Evolutionary conservation across 2,113 vertebrate genomes (phyloP), one percentile per base, ranked within the genome.

Genomic region (Henicopernis longicauda): DNA sequence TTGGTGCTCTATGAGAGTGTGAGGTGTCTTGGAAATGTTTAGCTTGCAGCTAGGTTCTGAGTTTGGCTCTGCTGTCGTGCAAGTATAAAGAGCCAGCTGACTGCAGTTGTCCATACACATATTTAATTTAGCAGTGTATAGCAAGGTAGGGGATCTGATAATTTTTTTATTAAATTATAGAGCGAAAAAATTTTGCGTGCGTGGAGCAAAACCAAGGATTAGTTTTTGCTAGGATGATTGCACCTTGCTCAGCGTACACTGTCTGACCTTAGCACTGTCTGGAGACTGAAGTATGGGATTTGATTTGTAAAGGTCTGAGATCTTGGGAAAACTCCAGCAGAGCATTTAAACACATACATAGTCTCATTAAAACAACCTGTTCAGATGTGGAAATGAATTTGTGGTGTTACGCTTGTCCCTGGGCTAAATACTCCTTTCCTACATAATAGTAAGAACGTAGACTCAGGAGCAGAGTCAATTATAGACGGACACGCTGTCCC

Each of bases 1-100:
- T n/a, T 32, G 9, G 31, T 18, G 49, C 18, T 67, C 25, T 4
- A 0, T 2, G 7, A 36, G 47, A 6, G 20, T 1, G 7, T 18
- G 45, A 54, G 32, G 47, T 11, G 26, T 49, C 42, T 27, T 12
- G 44, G 27, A 38, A 78, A 26, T 1, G 12, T 11, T 29, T 2
- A 1, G 17, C 16, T 72, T 49, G 34, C 29, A 7, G 16, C 22
- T 3, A 14, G 8, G 26, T 44, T 49, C 62, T 7, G 0, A 13
- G 7, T 59, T 78, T 26, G 32, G 11, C 69, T 73, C 62, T 16
- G n/a, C 38, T 23, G 12, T 23, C 0, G 0, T 22, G 29, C 15
- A 4, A 17, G 31, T 15, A 1, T 3, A 8, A 16, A 26, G 21
- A 44, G 9, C 12, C 27, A 19, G 40, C 16, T 25, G 17, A 45